phyloP scores from a whole-genome alignment of 2,797 vertebrate species.

The Borostomias antarcticus region DNA sequence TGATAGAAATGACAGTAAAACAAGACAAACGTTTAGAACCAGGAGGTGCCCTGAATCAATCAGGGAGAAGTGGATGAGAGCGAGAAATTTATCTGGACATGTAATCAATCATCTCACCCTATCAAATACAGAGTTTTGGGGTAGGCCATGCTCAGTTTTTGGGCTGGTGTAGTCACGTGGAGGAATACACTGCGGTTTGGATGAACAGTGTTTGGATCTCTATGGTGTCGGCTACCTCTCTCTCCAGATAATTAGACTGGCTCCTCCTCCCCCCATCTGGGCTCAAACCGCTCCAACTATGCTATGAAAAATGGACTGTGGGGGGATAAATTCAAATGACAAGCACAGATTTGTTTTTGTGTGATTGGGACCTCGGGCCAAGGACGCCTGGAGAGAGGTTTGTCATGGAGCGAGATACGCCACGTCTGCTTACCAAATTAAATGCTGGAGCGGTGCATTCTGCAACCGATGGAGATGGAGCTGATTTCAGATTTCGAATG shows the following conservation, averaged over 20 bases:
- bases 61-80: not conserved
- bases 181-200: not conserved
- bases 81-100: too few relatives aligned
- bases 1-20: conserved; percentile 5
- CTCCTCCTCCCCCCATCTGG: conserved; percentile 8
- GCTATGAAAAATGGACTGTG: conserved; percentile 18
- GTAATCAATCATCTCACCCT: not conserved
- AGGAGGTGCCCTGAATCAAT: not conserved
- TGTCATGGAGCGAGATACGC: not conserved
- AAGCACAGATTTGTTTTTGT: conserved; percentile 18
- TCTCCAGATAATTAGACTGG: not conserved
- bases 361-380: not conserved
- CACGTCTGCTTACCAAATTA: conserved; percentile 24
- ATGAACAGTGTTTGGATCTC: not conserved
- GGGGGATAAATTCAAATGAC: not conserved
- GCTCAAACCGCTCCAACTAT: conserved; percentile 27
- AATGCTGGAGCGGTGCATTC: conserved; percentile 13
- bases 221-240: not conserved
- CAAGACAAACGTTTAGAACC: not conserved
- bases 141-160: not conserved
- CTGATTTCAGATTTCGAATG: conserved; percentile 8
- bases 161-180: not conserved
- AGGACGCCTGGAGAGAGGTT: not conserved
- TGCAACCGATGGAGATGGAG: conserved; percentile 18
- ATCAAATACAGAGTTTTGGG: not conserved